Evolutionary conservation across 2,113 vertebrate species (phyloP), one percentile per base, ranked within the genome.

Genomic region (Catharus fuscescens): DNA sequence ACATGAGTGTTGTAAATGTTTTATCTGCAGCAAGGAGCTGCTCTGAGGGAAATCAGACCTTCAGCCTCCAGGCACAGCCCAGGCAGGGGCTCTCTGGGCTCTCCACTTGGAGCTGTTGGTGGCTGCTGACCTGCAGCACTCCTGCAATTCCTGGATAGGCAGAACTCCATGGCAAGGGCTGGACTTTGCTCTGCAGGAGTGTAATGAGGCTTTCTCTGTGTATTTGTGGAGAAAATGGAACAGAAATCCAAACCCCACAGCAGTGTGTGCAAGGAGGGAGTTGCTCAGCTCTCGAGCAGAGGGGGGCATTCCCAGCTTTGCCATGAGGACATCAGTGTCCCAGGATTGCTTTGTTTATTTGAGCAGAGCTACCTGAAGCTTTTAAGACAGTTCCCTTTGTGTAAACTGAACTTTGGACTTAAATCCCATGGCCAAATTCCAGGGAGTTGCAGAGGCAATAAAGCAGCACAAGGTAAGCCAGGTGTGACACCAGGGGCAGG

Each of bases 341-440:
- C 29, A 3, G 36, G 7, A 18, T 13, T 67, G 24, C 6, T 67
- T 31, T 52, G 6, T 77, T 80, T 80, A 4, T 80, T 74, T 92
- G 80, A 74, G 23, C 72, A 74, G 72, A 81, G 18, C 76, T 67
- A 90, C 88, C 83, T 92, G 69, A 48, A n/a, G 61, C 76, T 92
- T 88, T 86, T 50, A 54, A 74, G 91, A 32, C 34, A 71, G 80
- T 53, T 94, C 54, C 38, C 42, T 88, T 24, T 38, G 60, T 62
- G 71, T 59, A 61, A 83, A 76, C 56, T 94, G 91, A 67, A 80
- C 86, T 92, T 80, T 70, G 86, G 50, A 54, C 88, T 78, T 36
- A 17, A 73, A 62, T 90, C 86, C 71, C 29, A 0, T 62, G 92
- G 82, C 79, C 7, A 0, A 34, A 13, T 80, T 90, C 56, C 92